Evolutionary conservation across 1,140 invertebrate genomes (phyloP).

Genomic region (Drosophila truncata): DNA sequence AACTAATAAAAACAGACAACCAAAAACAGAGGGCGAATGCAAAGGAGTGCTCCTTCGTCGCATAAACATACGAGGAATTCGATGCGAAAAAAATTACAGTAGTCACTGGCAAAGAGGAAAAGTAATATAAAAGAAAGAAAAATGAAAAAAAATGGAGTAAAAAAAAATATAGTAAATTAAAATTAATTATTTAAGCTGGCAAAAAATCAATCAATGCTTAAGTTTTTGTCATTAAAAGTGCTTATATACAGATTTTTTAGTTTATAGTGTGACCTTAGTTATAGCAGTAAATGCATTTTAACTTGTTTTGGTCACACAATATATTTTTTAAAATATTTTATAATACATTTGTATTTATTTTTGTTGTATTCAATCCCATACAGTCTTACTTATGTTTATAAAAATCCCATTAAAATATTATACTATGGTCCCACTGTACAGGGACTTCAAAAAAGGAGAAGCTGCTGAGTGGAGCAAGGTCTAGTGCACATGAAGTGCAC

Average conservation of each 20-base stretch:
- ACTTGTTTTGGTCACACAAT: not conserved
- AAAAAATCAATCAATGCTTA: not conserved
- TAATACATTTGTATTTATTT: too few relatives aligned
- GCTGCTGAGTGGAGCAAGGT: constrained; percentile 48
- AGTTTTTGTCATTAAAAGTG: too few relatives aligned
- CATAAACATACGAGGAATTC: constrained; percentile 23
- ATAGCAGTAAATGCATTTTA: not conserved
- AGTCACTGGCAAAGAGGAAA: not conserved
- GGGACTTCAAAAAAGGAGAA: constrained; percentile 26
- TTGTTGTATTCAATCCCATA: too few relatives aligned
- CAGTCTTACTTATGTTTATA: too few relatives aligned
- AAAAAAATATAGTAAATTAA: too few relatives aligned
- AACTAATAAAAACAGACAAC: constrained; percentile 76
- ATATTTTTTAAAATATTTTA: not conserved
- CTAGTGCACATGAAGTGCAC: constrained; percentile 60
- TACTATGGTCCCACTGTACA: not conserved
- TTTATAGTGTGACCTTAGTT: not conserved
- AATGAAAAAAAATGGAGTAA: not conserved
- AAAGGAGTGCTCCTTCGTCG: constrained; percentile 14
- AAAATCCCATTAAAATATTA: too few relatives aligned
- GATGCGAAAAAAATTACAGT: constrained; percentile 6
- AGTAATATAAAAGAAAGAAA: not conserved
- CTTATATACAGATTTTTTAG: too few relatives aligned
- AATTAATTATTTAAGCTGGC: too few relatives aligned
- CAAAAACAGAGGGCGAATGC: constrained; percentile 52